phyloP scores from a whole-genome alignment of 1,140 invertebrate species.

The Argopecten irradians region DNA sequence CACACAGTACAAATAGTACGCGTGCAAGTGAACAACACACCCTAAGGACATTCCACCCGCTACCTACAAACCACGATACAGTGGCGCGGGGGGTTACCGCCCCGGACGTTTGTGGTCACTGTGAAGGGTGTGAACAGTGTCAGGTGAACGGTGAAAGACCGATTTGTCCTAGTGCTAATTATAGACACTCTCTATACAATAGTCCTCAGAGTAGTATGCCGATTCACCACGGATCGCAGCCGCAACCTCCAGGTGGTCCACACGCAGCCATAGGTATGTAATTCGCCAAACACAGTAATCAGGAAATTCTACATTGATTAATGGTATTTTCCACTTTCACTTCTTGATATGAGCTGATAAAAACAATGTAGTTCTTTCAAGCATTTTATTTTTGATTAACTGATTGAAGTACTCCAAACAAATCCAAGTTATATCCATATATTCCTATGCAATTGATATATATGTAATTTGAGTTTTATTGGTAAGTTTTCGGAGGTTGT shows the following conservation, averaged over 20 bases:
- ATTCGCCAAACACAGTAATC: too few relatives aligned
- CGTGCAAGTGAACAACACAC: conserved; percentile 61
- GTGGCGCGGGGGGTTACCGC: neutral
- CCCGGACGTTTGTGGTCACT: conserved; percentile 29
- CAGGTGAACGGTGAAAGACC: conserved; percentile 35
- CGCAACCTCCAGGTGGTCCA: conserved; percentile 46
- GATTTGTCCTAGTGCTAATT: conserved; percentile 37
- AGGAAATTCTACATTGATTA: too few relatives aligned
- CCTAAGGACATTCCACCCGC: conserved; percentile 67
- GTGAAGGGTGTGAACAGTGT: conserved; percentile 36
- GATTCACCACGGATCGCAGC: conserved; percentile 50
- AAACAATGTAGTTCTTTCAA: neutral
- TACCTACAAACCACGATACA: conserved; percentile 33
- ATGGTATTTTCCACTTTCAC: too few relatives aligned
- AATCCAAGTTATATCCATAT: too few relatives aligned
- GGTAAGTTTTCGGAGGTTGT: conserved; percentile 23
- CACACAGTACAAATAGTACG: conserved; percentile 66
- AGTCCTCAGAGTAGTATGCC: conserved; percentile 38
- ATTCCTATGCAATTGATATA: neutral
- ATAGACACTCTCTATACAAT: conserved; percentile 50
- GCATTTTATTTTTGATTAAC: neutral
- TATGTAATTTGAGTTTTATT: neutral
- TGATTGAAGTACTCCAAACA: neutral
- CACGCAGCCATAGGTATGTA: conserved; percentile 34
- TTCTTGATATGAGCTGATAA: too few relatives aligned